phyloP scores from a whole-genome alignment of 1,140 invertebrate species.

The Anoplophora glabripennis region DNA sequence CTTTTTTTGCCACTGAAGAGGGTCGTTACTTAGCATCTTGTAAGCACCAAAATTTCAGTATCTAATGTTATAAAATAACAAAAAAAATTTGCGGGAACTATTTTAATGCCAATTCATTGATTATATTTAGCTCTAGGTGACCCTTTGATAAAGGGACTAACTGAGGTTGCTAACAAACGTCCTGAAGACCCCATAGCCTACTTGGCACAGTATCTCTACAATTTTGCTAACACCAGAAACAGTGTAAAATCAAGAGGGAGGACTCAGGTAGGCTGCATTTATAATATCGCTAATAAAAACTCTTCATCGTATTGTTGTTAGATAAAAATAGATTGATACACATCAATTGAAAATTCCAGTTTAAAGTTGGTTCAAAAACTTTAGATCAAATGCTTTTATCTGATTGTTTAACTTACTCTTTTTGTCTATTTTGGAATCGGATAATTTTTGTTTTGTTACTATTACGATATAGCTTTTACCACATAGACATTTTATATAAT shows the following conservation, averaged over 20 bases:
- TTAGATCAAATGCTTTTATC: too few species aligned
- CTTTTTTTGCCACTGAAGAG: slow-evolving; percentile 76
- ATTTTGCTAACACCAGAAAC: slow-evolving; percentile 59
- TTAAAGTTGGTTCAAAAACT: too few species aligned
- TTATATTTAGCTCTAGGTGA: slow-evolving; percentile 70
- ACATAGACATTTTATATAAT: too few species aligned
- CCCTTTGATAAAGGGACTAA: slow-evolving; percentile 81
- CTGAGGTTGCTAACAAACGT: slow-evolving; percentile 76
- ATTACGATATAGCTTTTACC: too few species aligned
- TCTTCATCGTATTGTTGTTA: too few species aligned
- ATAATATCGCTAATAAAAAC: not conserved
- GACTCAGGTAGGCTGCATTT: slow-evolving; percentile 43
- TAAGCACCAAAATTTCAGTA: slow-evolving; percentile 52
- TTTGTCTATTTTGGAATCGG: too few species aligned
- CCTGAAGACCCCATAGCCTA: slow-evolving; percentile 81
- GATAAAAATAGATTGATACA: too few species aligned
- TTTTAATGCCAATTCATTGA: not conserved
- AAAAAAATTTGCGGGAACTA: too few species aligned
- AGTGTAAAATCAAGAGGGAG: slow-evolving; percentile 32
- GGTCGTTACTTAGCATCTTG: slow-evolving; percentile 77
- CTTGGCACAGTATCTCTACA: slow-evolving; percentile 76
- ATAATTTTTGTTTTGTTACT: too few species aligned
- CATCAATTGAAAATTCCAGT: too few species aligned
- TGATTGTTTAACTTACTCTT: too few species aligned
- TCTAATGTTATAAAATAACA: too few species aligned